Evolutionary conservation across 2,113 vertebrate species (phyloP).

Genomic region (Toxotes chatareus): DNA sequence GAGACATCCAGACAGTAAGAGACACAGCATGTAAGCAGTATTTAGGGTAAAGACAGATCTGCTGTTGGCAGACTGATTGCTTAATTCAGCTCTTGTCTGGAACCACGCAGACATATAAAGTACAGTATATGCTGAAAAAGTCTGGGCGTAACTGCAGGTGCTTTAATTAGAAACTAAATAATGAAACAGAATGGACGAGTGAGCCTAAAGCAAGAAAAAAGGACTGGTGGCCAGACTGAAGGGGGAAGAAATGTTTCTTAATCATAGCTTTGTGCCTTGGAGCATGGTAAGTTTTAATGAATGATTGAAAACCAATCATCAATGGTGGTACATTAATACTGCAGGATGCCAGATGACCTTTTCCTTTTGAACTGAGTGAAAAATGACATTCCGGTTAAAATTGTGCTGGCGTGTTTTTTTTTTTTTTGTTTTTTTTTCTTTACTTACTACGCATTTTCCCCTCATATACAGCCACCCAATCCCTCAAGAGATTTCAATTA

Average conservation of each 20-base stretch:
- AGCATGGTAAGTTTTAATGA: conserved; percentile 84
- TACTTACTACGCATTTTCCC: conserved; percentile 25
- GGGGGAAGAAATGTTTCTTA: conserved; percentile 74
- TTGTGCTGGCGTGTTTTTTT: conserved; percentile 38
- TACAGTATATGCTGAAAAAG: conserved; percentile 43
- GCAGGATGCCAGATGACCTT: conserved; percentile 79
- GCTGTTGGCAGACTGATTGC: conserved; percentile 13
- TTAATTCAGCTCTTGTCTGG: conserved; percentile 37
- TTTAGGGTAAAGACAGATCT: conserved; percentile 29
- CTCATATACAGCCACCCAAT: conserved; percentile 35
- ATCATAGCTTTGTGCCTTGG: conserved; percentile 83
- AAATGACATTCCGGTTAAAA: conserved; percentile 75
- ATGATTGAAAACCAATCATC: conserved; percentile 86
- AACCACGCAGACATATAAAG: conserved; percentile 36
- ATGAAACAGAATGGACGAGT: conserved; percentile 67
- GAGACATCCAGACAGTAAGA: background rate
- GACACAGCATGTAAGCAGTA: conserved; percentile 29
- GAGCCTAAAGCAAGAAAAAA: conserved; percentile 50
- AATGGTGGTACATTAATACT: conserved; percentile 79
- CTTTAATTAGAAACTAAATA: conserved; percentile 83
- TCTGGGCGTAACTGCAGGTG: conserved; percentile 63
- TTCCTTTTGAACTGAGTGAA: conserved; percentile 71
- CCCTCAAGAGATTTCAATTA: conserved; percentile 73
- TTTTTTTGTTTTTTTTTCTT: background rate
- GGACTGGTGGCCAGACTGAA: conserved; percentile 63